Percentiles rank a stretch among this genome's conserved stretches.
These are phyloP conservation scores for Drosophila acutilabella DNA, from an alignment of 2,888 invertebrate species.

Conservation along the genomic window DNA sequence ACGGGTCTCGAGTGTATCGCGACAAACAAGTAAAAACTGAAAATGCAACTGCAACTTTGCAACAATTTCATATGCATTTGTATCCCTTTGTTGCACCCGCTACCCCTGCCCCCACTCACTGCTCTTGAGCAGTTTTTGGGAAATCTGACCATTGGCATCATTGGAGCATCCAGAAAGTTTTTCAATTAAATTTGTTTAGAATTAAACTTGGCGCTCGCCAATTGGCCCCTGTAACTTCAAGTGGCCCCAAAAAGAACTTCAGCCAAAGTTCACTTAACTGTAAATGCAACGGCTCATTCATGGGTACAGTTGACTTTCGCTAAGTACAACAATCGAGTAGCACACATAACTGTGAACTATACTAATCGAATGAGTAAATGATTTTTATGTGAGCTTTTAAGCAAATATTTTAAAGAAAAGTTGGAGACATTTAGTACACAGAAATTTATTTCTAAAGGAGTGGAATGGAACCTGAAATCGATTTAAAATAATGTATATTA, in stretches of 20 bases:
- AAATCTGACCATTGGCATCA: constrained; percentile 69
- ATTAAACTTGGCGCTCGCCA: constrained; percentile 69
- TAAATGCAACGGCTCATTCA: constrained; percentile 35
- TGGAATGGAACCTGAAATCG: too few relatives aligned
- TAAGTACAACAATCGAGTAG: constrained; percentile 3
- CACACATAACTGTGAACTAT: neutral
- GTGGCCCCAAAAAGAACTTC: constrained; percentile 14
- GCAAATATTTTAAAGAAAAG: too few relatives aligned
- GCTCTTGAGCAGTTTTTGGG: constrained; percentile 30
- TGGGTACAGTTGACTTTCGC: constrained; percentile 10
- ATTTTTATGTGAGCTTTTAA: too few relatives aligned
- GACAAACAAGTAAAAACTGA: constrained; percentile 58
- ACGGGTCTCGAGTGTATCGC: constrained; percentile 71
- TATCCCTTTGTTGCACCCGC: constrained; percentile 61
- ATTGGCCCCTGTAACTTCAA: constrained; percentile 31
- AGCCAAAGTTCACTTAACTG: constrained; percentile 53
- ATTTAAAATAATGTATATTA: too few relatives aligned
- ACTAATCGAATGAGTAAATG: neutral
- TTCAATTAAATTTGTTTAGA: constrained; percentile 80
- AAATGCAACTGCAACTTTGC: constrained; percentile 52
- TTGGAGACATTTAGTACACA: too few relatives aligned
- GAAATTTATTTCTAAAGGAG: too few relatives aligned
- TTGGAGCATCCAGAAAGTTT: constrained; percentile 65
- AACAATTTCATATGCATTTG: constrained; percentile 76
- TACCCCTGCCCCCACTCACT: too few relatives aligned